Evolutionary conservation across 2,113 vertebrate species (phyloP), one percentile per base, ranked within the genome.

Genomic region (Bos javanicus): DNA sequence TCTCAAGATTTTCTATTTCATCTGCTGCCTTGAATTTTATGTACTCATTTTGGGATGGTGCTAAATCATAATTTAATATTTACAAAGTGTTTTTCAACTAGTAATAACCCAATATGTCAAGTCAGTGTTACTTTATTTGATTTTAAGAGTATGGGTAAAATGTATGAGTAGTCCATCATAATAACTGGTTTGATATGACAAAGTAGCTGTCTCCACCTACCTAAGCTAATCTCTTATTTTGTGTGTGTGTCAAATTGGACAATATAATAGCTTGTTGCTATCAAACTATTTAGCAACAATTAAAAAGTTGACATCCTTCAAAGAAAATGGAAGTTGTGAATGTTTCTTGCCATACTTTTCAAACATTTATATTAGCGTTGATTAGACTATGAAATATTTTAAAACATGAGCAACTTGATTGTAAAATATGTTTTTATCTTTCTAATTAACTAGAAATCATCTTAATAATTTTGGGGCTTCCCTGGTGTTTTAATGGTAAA

Each of bases 51-150:
- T 46, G 7, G 19, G 52, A 59, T 28, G n/a, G 3, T 50, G 81
- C 83, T 39, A 67, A 86, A 97, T 84, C 14, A 90, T 12, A 74
- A 90, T 52, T 95, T 90, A 86, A 81, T 92, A 87, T 87, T 96
- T 96, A 87, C 33, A 60, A 64, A 74, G 25, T 81, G 33, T 71
- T 46, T 84, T 87, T n/a, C 0, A 90, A 82, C 87, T 78, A 88
- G 26, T 36, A 84, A 92, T 39, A 86, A 56, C 12, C 7, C 23
- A 28, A 6, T 43, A 33, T 88, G 25, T 57, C 23, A 91, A 67
- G 23, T 76, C 26, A 90, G 2, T 94, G 60, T 43, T 92, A 56
- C 46, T 87, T 91, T 87, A 46, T 26, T 84, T 21, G 3, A 59
- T 71, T 96, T 96, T 78, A 43, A 57, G 17, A 12, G 17, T 28